phyloP scores from a whole-genome alignment of 2,888 invertebrate species.

The Drosophila nigritarsus region DNA sequence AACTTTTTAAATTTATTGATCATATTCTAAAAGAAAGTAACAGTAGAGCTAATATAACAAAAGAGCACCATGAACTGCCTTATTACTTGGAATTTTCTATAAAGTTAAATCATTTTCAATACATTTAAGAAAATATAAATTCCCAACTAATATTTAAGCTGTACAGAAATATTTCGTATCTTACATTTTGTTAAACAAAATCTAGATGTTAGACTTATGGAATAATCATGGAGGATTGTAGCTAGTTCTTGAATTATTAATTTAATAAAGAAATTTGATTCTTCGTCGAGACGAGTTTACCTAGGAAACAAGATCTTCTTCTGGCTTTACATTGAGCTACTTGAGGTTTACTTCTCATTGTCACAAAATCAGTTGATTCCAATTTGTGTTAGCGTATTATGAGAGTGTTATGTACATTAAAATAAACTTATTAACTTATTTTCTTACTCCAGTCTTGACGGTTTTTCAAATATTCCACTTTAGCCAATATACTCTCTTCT shows the following conservation, averaged over 20 bases:
- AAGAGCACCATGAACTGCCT: neutral
- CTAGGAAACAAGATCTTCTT: neutral
- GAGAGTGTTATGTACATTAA: neutral
- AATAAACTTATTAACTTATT: neutral
- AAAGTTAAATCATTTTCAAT: neutral
- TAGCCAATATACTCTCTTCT: neutral
- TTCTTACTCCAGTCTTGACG: neutral
- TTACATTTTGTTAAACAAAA: neutral
- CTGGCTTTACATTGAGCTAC: neutral
- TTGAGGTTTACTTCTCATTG: neutral
- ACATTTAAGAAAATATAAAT: neutral
- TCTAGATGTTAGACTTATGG: neutral
- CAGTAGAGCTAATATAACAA: neutral
- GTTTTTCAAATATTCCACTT: neutral
- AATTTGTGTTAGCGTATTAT: neutral
- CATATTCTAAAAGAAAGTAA: neutral
- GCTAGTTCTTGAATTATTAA: neutral
- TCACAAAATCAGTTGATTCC: neutral
- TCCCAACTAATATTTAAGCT: neutral
- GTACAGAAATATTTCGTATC: rapidly evolving
- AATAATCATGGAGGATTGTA: neutral
- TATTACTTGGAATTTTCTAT: neutral
- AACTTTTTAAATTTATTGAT: neutral
- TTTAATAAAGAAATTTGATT: neutral
- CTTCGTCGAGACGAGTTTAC: neutral